Percentiles rank a stretch among this genome's conserved stretches.
These are phyloP conservation scores for Halictus quadricinctus DNA, from an alignment of 2,888 invertebrate genomes.

Conservation along the genomic window DNA sequence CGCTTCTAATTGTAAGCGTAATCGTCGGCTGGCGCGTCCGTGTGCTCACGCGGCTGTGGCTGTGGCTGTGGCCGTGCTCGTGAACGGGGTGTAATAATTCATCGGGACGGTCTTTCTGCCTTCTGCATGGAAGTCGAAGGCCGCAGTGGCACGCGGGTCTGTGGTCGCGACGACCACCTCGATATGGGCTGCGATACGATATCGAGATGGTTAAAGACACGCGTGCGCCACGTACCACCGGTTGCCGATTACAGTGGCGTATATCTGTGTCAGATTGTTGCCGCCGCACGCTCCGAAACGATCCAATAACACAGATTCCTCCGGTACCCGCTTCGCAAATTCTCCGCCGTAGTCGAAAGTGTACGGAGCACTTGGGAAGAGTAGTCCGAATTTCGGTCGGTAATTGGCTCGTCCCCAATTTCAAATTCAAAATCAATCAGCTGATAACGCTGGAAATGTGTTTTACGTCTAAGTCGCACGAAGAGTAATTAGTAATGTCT, in stretches of 20 bases:
- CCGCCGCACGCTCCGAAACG: not conserved
- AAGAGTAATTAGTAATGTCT: no score
- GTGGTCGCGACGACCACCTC: conserved; percentile 65
- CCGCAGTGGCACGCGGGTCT: conserved; percentile 67
- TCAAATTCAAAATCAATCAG: not conserved
- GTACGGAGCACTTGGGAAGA: not conserved
- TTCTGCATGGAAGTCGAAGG: conserved; percentile 71
- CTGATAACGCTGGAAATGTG: not conserved
- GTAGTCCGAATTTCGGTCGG: not conserved
- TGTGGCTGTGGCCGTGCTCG: conserved; percentile 18
- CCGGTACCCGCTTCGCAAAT: not conserved
- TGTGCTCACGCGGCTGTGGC: conserved; percentile 1
- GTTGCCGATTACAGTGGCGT: conserved; percentile 58
- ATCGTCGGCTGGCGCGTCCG: conserved; percentile 27
- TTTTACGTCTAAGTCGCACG: not conserved
- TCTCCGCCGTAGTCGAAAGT: not conserved
- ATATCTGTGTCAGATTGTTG: conserved; percentile 29
- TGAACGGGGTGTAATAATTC: conserved; percentile 62
- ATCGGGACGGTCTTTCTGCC: conserved; percentile 60
- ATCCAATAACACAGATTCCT: not conserved
- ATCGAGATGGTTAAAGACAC: conserved; percentile 69
- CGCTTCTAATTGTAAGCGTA: conserved; percentile 37
- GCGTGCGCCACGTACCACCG: conserved; percentile 62
- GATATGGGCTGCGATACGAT: conserved; percentile 68
- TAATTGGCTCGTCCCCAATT: not conserved